A percentile compares a stretch with the other conserved stretches of the same genome.
Conservation (phyloP, 2,888 invertebrate genomes). For the Cataglyphis rosenhaueri region DNA sequence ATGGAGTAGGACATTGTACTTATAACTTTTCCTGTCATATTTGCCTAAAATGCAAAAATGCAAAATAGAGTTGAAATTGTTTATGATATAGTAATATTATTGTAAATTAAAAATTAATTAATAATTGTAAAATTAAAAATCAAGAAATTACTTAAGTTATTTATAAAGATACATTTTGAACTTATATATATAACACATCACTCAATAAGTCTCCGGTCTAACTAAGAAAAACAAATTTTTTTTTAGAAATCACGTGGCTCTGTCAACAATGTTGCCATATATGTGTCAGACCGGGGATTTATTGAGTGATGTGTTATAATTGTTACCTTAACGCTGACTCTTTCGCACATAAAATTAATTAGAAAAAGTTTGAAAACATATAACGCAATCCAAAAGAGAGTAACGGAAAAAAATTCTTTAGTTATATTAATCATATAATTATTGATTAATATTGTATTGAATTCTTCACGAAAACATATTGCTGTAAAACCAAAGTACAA, state of each 20-base stretch:
- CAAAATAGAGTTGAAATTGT: background rate
- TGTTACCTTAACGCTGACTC: background rate
- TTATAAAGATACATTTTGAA: background rate
- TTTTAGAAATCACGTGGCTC: no score
- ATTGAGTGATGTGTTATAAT: background rate
- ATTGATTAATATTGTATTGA: background rate
- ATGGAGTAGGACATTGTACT: background rate
- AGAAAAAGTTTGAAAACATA: background rate
- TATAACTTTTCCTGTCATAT: background rate
- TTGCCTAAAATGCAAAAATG: constrained; percentile 7
- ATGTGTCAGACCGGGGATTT: no score
- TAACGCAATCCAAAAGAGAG: background rate
- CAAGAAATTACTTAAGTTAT: background rate
- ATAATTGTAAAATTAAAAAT: background rate
- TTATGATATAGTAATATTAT: background rate
- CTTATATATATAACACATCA: background rate
- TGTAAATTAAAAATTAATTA: background rate
- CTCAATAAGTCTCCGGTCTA: no score
- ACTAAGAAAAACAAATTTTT: no score
- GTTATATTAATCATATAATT: background rate
- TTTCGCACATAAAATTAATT: background rate
- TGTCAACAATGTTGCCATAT: no score
- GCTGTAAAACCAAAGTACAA: background rate
- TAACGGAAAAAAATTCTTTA: background rate
- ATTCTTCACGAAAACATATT: background rate